A percentile compares a stretch with the other conserved stretches of the same genome.
Evolutionary conservation across 2,113 vertebrate genomes (phyloP).

Genomic region (Melanostigma gelatinosum): DNA sequence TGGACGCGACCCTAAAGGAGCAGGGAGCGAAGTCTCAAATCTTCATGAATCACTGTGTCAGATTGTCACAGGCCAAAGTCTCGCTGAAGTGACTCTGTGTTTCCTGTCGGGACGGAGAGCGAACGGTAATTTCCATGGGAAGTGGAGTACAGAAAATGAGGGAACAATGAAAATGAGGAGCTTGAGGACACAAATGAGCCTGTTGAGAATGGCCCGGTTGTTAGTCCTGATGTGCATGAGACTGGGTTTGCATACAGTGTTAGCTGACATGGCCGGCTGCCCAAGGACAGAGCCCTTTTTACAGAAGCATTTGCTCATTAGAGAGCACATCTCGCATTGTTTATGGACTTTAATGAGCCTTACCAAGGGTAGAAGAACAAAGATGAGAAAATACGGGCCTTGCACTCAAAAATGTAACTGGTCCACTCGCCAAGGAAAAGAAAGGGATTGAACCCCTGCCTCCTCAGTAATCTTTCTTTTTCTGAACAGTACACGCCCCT

Average conservation of each 20-base stretch:
- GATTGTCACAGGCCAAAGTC: conserved; percentile 47
- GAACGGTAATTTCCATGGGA: conserved; percentile 62
- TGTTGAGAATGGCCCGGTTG: conserved; percentile 71
- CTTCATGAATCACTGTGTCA: conserved; percentile 67
- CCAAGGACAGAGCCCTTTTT: conserved; percentile 77
- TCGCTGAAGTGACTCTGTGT: conserved; percentile 22
- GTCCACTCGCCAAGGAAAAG: conserved; percentile 28
- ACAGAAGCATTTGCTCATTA: conserved; percentile 79
- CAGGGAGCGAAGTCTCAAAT: conserved; percentile 28
- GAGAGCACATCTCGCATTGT: conserved; percentile 77
- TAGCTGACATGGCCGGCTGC: conserved; percentile 73
- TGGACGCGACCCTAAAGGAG: conserved; percentile 38
- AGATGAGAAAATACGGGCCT: conserved; percentile 53
- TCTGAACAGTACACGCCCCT: conserved; percentile 40
- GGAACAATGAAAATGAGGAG: conserved; percentile 52
- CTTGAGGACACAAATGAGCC: conserved; percentile 53
- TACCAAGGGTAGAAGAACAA: conserved; percentile 64
- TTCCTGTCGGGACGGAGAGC: neutral
- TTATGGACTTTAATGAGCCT: conserved; percentile 82
- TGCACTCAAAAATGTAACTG: conserved; percentile 51
- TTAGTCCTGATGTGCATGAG: conserved; percentile 58
- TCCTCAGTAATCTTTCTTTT: conserved; percentile 23
- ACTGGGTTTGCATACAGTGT: conserved; percentile 50
- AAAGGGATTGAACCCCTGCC: conserved; percentile 25
- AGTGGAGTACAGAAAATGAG: conserved; percentile 56